phyloP scores from a whole-genome alignment of 2,113 vertebrate species.

The Aythya baeri region DNA sequence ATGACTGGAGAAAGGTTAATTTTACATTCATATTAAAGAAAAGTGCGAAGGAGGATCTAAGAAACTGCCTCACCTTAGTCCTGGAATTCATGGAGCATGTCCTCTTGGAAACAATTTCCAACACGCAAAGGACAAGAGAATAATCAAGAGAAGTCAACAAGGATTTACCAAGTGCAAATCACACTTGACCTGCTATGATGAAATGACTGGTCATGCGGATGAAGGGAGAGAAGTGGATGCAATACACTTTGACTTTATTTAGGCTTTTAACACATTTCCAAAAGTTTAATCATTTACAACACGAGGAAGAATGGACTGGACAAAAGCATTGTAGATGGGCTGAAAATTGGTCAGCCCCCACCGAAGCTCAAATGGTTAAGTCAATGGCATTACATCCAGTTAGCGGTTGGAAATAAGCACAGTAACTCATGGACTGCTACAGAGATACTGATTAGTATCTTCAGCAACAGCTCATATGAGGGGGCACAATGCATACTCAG shows the following conservation, averaged over 20 bases:
- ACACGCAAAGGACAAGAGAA: constrained; percentile 29
- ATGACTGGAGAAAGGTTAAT: neutral
- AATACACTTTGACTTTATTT: neutral
- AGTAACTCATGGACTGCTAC: neutral
- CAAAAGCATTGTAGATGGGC: neutral
- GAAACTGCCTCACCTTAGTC: constrained; percentile 31
- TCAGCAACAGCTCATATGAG: neutral
- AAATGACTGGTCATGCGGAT: neutral
- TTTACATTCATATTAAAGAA: neutral
- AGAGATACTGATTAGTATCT: neutral
- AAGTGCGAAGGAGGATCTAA: neutral
- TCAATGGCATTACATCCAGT: neutral
- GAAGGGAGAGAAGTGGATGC: neutral
- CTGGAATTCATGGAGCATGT: constrained; percentile 19
- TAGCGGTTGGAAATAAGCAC: neutral
- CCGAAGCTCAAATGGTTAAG: neutral
- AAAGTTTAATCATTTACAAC: neutral
- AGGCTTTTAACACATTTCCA: neutral
- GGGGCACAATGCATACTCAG: neutral
- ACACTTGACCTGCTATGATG: neutral
- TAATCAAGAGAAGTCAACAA: constrained; percentile 14
- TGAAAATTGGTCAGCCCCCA: neutral
- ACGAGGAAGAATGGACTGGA: neutral
- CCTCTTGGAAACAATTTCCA: constrained; percentile 59
- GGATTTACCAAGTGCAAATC: neutral